Base-by-base conservation (phyloP, 2,888 invertebrate species). In the Eupithecia exiguata region DNA sequence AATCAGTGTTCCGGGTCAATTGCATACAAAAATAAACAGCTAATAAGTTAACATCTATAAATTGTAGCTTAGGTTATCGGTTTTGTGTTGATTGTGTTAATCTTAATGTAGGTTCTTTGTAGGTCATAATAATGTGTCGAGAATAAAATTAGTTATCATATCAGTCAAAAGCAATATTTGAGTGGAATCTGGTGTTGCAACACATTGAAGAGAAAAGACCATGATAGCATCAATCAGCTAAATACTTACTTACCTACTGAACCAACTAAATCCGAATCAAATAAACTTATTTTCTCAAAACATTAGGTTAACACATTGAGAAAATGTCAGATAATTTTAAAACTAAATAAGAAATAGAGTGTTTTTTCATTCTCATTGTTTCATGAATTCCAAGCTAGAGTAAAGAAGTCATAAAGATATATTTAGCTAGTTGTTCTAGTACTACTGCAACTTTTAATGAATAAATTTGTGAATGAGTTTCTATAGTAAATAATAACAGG, bases 381-480 rank as follows among this genome's bases (percentile, higher is more conserved):
- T 53, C 49, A 3, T 7, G n/a, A 0, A 9, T 53, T 3, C 21
- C 21, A 0, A n/a, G n/a, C n/a, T 49, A 49, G n/a, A 16, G 16
- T 53, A 53, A 21, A 53, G 53, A n/a, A 21, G 49, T 49, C 3
- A n/a, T 18, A 18, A 46, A 18, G 16, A 46, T 18, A 7, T 5
- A 46, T 46, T 46, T 46, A 46, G 43, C 43, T 14, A 6, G 18
- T 18, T 46, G 7, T n/a, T 7, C 7, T 6, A 7, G 6, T 5
- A 25, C 58, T 14, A 12, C 21, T 14, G 21, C 4, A n/a, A 53
- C 3, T n/a, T 49, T n/a, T 49, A 4, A 25, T 58, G 1, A 53
- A 53, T 12, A 21, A 25, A 58, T 25, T 12, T 25, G 1, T 12
- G n/a, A 58, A 61, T 75, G 75, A 81, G 81, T 82, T 78, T 18